Evolutionary conservation across 2,888 invertebrate genomes (phyloP), one percentile per base, ranked within the genome.

Genomic region (Parthenolecanium corni): DNA sequence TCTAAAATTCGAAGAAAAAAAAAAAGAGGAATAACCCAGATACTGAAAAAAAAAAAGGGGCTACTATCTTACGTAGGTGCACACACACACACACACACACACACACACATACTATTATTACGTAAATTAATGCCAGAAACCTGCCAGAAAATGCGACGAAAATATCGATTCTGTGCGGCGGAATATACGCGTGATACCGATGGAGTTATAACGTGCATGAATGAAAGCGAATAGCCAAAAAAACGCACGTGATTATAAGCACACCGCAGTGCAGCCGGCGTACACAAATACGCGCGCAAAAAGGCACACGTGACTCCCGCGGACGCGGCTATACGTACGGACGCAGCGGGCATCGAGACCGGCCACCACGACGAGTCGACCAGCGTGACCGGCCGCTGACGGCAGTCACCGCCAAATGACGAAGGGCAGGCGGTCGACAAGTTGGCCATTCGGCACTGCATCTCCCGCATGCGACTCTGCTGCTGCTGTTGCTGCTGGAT

Each of bases 281-380:
- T 9, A 31, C 31, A 31, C 21, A 18, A 12, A 38, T 5, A n/a
- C 25, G n/a, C 20, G 14, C n/a, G 2, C 2, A 38, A 11, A 38
- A 38, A n/a, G 16, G 12, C 16, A 9, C 21, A 57, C 5, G 18
- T n/a, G n/a, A n/a, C n/a, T n/a, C 9, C 3, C 11, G 20, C 42
- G 6, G 14, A 61, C n/a, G n/a, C n/a, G n/a, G n/a, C n/a, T n/a
- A n/a, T 58, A 58, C 58, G 46, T 58, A 58, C 61, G 21, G 61
- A 49, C 18, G 12, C 24, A n/a, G 44, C n/a, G 21, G 18, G 25
- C n/a, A n/a, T n/a, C 6, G 52, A 18, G 3, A 51, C 51, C 21
- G 49, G 53, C 64, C 66, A 64, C 64, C 65, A 65, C 46, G 57
- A 64, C 52, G 66, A 64, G 57, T 64, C 64, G n/a, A 66, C 64